phyloP scores from a whole-genome alignment of 1,140 invertebrate genomes.

The Nomia melanderi region DNA sequence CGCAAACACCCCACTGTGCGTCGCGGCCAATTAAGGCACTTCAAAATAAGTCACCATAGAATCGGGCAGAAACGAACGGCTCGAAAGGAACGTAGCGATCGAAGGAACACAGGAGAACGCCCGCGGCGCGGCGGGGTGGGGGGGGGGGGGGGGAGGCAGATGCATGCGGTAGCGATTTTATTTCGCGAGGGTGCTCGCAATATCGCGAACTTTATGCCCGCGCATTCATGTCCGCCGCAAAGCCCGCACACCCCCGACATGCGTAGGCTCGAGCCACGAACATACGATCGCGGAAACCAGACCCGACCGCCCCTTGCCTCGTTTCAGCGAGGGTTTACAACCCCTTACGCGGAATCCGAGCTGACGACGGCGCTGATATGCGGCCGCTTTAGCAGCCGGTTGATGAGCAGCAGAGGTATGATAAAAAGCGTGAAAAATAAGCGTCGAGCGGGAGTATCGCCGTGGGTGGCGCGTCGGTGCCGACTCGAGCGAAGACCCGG shows the following conservation, averaged over 20 bases:
- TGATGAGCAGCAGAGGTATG: slow-evolving; percentile 16
- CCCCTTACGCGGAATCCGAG: neutral
- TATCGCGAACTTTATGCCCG: slow-evolving; percentile 27
- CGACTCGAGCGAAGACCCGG: neutral
- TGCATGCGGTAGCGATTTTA: slow-evolving; percentile 21
- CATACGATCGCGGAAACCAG: neutral
- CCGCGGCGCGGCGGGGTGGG: neutral
- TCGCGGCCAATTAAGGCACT: too few species aligned
- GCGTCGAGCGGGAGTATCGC: neutral
- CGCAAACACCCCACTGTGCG: too few species aligned
- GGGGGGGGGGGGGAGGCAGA: neutral
- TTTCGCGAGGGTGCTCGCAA: slow-evolving; percentile 20
- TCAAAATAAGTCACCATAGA: too few species aligned
- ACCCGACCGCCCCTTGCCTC: neutral
- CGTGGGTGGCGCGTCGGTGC: neutral
- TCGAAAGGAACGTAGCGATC: neutral
- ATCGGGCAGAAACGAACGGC: too few species aligned
- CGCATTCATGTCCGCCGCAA: slow-evolving; percentile 19
- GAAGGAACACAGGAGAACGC: too few species aligned
- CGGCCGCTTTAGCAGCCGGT: neutral
- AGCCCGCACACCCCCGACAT: neutral
- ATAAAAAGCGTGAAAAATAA: slow-evolving; percentile 36
- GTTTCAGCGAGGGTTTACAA: slow-evolving; percentile 15
- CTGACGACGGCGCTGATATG: neutral
- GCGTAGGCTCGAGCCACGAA: neutral